These are phyloP conservation scores for Sparus aurata DNA, from an alignment of 2,797 vertebrate species.

Conservation along the genomic window DNA sequence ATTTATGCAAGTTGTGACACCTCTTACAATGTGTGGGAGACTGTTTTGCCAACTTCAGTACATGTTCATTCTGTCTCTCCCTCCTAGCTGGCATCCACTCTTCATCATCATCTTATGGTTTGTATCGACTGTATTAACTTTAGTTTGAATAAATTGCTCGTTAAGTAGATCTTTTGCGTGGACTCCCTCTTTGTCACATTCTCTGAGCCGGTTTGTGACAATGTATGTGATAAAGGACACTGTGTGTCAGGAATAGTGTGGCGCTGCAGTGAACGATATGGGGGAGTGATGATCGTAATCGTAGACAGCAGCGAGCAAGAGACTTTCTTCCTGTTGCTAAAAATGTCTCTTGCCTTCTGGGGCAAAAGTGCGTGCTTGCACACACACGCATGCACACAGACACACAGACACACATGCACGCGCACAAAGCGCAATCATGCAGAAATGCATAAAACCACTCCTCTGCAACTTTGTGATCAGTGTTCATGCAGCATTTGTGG, in stretches of 20 bases:
- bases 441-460: background rate
- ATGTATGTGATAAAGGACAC: background rate
- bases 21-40: too few relatives aligned
- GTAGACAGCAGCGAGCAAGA: conserved; percentile 37
- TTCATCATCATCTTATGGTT: background rate
- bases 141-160: background rate
- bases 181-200: background rate
- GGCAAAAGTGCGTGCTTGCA: background rate
- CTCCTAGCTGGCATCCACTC: background rate
- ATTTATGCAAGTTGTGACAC: too few relatives aligned
- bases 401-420: background rate
- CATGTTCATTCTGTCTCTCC: too few relatives aligned
- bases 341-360: conserved; percentile 48
- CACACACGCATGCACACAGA: background rate
- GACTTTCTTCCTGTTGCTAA: conserved; percentile 69
- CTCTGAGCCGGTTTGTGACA: background rate
- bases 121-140: background rate
- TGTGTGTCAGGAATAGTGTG: background rate
- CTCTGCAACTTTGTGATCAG: background rate
- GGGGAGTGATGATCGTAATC: conserved; percentile 36
- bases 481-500: background rate
- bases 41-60: too few relatives aligned
- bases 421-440: background rate
- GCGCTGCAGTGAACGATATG: conserved; percentile 10
- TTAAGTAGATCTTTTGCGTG: background rate